Percentiles rank a stretch among this genome's conserved stretches.
phyloP scores from a whole-genome alignment of 2,113 vertebrate genomes.

The Melanerpes aurifrons region DNA sequence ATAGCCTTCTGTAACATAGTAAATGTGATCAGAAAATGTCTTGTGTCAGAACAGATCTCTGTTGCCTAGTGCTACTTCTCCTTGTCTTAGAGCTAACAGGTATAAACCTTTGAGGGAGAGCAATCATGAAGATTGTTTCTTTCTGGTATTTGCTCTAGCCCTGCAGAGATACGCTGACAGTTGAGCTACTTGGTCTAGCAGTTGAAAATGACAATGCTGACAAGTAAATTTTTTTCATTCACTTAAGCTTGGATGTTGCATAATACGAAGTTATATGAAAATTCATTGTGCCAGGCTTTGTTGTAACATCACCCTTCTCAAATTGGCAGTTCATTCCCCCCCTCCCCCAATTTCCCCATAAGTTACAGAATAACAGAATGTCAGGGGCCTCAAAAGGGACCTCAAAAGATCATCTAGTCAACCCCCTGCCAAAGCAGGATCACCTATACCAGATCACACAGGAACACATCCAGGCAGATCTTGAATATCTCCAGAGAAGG shows the following conservation, averaged over 20 bases:
- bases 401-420: no score
- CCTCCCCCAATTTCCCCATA: not conserved
- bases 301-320: not conserved
- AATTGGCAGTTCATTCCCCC: not conserved
- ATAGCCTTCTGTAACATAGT: not conserved
- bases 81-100: not conserved
- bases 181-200: not conserved
- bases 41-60: not conserved
- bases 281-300: fast-evolving
- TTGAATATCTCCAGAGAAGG: no score
- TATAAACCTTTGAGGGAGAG: not conserved
- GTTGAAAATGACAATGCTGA: not conserved
- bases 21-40: not conserved
- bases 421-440: no score
- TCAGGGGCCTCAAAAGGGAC: no score
- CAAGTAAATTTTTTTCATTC: not conserved
- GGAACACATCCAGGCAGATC: no score
- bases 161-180: not conserved
- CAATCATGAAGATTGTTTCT: not conserved
- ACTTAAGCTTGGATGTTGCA: not conserved
- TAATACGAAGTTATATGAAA: not conserved
- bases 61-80: not conserved
- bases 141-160: not conserved
- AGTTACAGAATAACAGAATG: no score
- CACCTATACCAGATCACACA: no score